Evolutionary conservation across 2,888 invertebrate genomes (phyloP).

Genomic region (Macaria liturata): DNA sequence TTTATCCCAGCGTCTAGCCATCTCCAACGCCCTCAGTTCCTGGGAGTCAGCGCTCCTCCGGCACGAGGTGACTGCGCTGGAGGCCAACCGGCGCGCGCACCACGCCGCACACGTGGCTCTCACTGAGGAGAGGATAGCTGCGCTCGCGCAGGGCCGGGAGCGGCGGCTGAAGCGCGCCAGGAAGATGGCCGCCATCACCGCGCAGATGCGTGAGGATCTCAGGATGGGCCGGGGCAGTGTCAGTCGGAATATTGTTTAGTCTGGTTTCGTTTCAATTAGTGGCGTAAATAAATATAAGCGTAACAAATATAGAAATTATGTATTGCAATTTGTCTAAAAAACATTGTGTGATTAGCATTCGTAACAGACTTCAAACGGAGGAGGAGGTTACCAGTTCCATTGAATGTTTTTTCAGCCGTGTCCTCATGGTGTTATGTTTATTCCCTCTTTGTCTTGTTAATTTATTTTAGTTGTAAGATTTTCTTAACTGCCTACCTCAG

Average conservation of each 20-base stretch:
- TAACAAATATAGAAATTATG: no score
- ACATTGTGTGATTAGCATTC: no score
- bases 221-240: conserved; percentile 24
- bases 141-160: conserved; percentile 41
- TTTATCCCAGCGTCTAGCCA: conserved; percentile 58
- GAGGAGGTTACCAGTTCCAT: no score
- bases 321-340: no score
- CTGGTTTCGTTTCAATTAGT: neutral
- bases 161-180: conserved; percentile 43
- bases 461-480: no score
- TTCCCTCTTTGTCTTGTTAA: no score
- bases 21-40: conserved; percentile 59
- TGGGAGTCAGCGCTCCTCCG: conserved; percentile 60
- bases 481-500: no score
- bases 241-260: neutral
- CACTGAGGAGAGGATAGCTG: conserved; percentile 46
- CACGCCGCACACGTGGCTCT: conserved; percentile 53
- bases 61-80: conserved; percentile 54
- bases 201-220: conserved; percentile 60
- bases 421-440: no score
- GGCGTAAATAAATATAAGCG: no score
- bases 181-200: conserved; percentile 54
- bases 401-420: no score
- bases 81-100: conserved; percentile 52
- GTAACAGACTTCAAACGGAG: no score